Conservation (phyloP, 2,797 vertebrate species). For the Melanotaenia nigrans region DNA sequence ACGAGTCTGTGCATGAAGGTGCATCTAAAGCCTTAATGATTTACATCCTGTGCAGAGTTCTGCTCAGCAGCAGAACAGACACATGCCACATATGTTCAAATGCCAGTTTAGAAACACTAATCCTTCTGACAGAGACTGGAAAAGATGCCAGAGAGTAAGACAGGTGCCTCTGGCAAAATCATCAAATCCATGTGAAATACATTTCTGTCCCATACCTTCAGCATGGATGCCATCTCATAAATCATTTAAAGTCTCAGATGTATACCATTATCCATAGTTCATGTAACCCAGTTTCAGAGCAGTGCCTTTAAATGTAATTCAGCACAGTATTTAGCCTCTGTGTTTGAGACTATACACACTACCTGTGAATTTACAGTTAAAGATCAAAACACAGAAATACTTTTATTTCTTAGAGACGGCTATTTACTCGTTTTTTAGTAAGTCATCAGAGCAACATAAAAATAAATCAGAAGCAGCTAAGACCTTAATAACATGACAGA, state of each 20-base stretch:
- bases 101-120: constrained; percentile 32
- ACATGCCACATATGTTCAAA: constrained; percentile 29
- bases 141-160: constrained; percentile 28
- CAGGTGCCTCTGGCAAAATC: constrained; percentile 17
- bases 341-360: constrained; percentile 2
- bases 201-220: constrained; percentile 26
- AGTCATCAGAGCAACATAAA: no score
- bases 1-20: constrained; percentile 2
- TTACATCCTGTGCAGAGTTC: constrained; percentile 41
- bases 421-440: no score
- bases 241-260: background rate
- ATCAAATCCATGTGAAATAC: constrained; percentile 47
- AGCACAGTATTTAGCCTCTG: background rate
- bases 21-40: constrained; percentile 37
- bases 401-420: no score
- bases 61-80: constrained; percentile 23
- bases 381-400: constrained; percentile 45
- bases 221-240: constrained; percentile 19
- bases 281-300: constrained; percentile 8
- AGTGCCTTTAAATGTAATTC: constrained; percentile 5
- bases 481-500: background rate
- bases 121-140: constrained; percentile 35
- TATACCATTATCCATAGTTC: constrained; percentile 1
- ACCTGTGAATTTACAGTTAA: constrained; percentile 3
- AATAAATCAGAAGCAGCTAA: no score